Evolutionary conservation across 2,888 invertebrate species (phyloP), one percentile per base, ranked within the genome.

Genomic region (Drosophila longiperda): DNA sequence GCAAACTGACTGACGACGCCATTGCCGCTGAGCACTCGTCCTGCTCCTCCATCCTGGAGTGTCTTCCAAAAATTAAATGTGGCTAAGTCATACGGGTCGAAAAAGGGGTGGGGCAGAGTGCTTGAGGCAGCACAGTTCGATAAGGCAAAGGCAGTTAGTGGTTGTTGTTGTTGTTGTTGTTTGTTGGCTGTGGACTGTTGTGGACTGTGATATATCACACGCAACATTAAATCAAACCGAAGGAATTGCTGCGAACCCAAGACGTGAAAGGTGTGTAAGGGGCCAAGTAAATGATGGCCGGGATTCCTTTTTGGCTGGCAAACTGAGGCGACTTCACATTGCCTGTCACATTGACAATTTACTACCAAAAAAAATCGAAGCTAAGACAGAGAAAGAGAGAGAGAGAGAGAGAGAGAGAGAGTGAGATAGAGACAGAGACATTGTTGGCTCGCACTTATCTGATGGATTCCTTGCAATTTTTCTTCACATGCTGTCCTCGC

Each of bases 311-410:
- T 62, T 65, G 73, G 73, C 72, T 67, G 70, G 70, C 68, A 68
- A 67, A 67, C 71, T 58, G 52, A 68, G 69, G 69, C 77, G 26
- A 55, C 55, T 55, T 78, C 74, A 78, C 73, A 80, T 80, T 71
- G 77, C 78, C 85, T 91, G 92, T 89, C 91, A 87, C 85, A 87
- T 85, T 91, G 90, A 91, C 90, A 91, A 91, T 91, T 91, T 91
- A 91, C 87, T 88, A 84, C 81, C 84, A 70, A 77, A 79, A 75
- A 45, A 64, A 50, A 50, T 63, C 54, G 71, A 79, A 66, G 70
- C 65, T 53, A 66, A 66, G 55, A 61, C 12, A 20, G 55, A 32
- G 49, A 50, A 15, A 45, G 53, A 57, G 33, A 55, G 26, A 8
- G 50, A 36, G 54, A 11, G 48, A 38, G 23, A n/a, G 34, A 3